These are phyloP conservation scores for Catalaphyllia jardinei DNA, from an alignment of 64 coral and sea anemone genomes.

Conservation along the genomic window DNA sequence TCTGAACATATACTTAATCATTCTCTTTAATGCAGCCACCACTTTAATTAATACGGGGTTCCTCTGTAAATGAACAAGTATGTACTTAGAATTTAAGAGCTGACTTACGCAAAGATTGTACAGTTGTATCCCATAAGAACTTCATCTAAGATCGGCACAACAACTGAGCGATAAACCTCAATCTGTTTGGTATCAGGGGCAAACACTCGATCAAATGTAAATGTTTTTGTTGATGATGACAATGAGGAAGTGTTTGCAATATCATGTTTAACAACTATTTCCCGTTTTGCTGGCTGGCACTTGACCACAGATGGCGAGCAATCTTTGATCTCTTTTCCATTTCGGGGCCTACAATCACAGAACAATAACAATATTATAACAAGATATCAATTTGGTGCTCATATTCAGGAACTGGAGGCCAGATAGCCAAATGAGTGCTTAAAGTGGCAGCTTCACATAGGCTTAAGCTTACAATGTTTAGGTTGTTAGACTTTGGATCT, in stretches of 20 bases:
- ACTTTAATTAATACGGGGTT: no score
- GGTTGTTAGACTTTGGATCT: no score
- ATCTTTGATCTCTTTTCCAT: conserved; percentile 84
- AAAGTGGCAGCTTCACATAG: no score
- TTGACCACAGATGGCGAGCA: conserved; percentile 76
- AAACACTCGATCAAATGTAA: conserved; percentile 95
- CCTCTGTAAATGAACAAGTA: no score
- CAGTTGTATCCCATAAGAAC: conserved; percentile 97
- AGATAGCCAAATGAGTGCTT: no score
- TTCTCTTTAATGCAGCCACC: no score
- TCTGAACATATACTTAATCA: no score
- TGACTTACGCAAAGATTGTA: conserved; percentile 99
- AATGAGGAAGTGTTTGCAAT: conserved; percentile 63
- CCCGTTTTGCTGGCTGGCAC: conserved; percentile 65
- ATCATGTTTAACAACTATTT: conserved; percentile 89
- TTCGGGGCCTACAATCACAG: conserved; percentile 67
- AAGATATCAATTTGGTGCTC: no score
- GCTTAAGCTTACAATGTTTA: no score
- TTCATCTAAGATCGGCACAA: conserved; percentile 90
- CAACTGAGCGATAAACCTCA: conserved; percentile 91
- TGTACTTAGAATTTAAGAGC: background rate
- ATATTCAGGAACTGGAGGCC: no score
- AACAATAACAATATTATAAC: background rate
- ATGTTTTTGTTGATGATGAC: conserved; percentile 81
- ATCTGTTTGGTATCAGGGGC: conserved; percentile 86